These are phyloP conservation scores for Nephotettix cincticeps DNA, from an alignment of 1,140 invertebrate genomes.

Conservation along the genomic window DNA sequence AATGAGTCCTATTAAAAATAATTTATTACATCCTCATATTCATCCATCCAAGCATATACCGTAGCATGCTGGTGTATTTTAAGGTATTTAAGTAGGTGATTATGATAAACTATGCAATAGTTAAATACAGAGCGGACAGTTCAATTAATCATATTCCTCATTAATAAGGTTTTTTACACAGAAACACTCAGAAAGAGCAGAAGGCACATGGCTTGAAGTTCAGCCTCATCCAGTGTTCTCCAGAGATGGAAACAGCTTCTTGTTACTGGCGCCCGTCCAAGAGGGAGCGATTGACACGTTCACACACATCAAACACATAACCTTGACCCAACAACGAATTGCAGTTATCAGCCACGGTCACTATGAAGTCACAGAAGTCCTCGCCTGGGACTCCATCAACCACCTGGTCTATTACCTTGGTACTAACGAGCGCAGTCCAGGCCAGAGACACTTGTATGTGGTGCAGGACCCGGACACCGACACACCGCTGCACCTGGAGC, in stretches of 20 bases:
- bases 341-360: slow-evolving; percentile 83
- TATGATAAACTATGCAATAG: no score
- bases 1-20: no score
- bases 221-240: slow-evolving; percentile 82
- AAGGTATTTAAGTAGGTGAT: no score
- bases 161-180: no score
- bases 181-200: slow-evolving; percentile 77
- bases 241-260: slow-evolving; percentile 78
- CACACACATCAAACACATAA: slow-evolving; percentile 86
- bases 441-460: slow-evolving; percentile 83
- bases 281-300: slow-evolving; percentile 79
- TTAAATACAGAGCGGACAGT: no score
- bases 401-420: slow-evolving; percentile 82
- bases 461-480: slow-evolving; percentile 66
- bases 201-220: slow-evolving; percentile 81
- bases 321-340: slow-evolving; percentile 76
- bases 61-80: no score
- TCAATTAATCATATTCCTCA: no score
- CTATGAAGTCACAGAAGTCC: slow-evolving; percentile 80
- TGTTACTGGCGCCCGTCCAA: slow-evolving; percentile 77
- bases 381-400: slow-evolving; percentile 81
- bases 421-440: slow-evolving; percentile 75
- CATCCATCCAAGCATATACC: no score
- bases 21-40: no score
- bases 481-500: slow-evolving; percentile 66